These are phyloP conservation scores for Fundulus diaphanus DNA, from an alignment of 2,797 vertebrate genomes.

Conservation along the genomic window DNA sequence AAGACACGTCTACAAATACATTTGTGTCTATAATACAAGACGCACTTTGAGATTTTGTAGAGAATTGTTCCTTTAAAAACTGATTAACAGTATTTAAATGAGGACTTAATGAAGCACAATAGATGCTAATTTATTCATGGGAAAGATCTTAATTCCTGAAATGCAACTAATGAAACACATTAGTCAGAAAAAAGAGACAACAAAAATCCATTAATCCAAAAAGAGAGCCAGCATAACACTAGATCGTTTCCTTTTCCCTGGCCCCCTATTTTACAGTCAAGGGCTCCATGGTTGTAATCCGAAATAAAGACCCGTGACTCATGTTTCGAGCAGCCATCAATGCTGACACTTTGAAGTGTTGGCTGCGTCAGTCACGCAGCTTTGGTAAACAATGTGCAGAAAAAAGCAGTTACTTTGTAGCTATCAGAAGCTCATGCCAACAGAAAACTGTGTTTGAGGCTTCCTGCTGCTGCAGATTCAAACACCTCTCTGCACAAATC, in stretches of 20 bases:
- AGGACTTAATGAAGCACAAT: not conserved
- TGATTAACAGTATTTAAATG: not conserved
- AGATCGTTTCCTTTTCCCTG: constrained; percentile 29
- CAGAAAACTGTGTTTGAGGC: constrained; percentile 45
- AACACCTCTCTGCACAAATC: constrained; percentile 43
- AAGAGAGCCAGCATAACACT: constrained; percentile 11
- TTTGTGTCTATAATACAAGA: not conserved
- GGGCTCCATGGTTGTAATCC: constrained; percentile 49
- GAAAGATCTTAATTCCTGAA: constrained; percentile 25
- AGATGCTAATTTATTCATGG: constrained; percentile 12
- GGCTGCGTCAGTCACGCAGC: constrained; percentile 42
- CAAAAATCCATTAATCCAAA: constrained; percentile 18
- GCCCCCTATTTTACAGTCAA: constrained; percentile 36
- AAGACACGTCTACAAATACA: no score
- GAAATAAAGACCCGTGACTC: constrained; percentile 48
- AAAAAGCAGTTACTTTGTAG: constrained; percentile 41
- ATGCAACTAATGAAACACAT: constrained; percentile 12
- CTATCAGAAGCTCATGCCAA: constrained; percentile 23
- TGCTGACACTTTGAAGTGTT: constrained; percentile 39
- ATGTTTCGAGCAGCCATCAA: constrained; percentile 46
- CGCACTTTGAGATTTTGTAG: not conserved
- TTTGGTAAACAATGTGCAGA: constrained; percentile 56
- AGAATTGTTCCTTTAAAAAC: no score
- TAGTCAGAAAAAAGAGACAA: constrained; percentile 7
- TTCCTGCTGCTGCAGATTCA: constrained; percentile 50